These are phyloP conservation scores for Aproaerema taeniolella DNA, from an alignment of 2,888 invertebrate species.

Conservation along the genomic window DNA sequence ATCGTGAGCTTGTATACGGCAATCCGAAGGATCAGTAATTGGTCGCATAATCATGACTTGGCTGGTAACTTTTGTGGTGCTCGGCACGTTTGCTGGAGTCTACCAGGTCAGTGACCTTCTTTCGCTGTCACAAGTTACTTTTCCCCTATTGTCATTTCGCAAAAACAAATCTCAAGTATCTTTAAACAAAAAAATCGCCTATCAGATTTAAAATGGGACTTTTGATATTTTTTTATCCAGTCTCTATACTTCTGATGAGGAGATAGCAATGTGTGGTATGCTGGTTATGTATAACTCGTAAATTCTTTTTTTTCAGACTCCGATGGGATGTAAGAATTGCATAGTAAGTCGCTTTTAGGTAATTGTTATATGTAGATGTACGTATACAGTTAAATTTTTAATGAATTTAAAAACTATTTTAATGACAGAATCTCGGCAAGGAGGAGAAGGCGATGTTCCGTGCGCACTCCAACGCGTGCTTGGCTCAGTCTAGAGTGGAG, in stretches of 20 bases:
- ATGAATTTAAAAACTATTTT: not conserved
- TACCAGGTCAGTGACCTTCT: slow-evolving; percentile 14
- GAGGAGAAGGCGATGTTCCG: slow-evolving; percentile 64
- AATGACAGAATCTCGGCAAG: slow-evolving; percentile 46
- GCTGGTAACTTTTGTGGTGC: slow-evolving; percentile 8
- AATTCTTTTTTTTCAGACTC: slow-evolving; percentile 36
- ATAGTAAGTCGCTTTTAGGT: slow-evolving; percentile 34
- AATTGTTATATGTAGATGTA: not conserved
- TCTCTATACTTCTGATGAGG: no score
- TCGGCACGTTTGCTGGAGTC: slow-evolving; percentile 7
- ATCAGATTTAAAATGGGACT: no score
- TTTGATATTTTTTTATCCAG: no score
- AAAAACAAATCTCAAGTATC: no score
- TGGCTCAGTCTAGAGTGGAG: slow-evolving; percentile 36
- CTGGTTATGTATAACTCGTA: not conserved
- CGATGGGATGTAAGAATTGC: slow-evolving; percentile 57
- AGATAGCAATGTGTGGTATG: not conserved
- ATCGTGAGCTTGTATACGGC: not conserved
- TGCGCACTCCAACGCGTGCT: slow-evolving; percentile 57
- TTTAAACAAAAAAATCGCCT: no score
- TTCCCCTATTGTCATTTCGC: no score
- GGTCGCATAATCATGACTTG: slow-evolving; percentile 3
- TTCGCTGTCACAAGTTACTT: no score
- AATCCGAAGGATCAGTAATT: no score
- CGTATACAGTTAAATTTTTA: not conserved